Evolutionary conservation across 2,888 invertebrate genomes (phyloP), one percentile per base, ranked within the genome.

Genomic region (Latrodectus hesperus): DNA sequence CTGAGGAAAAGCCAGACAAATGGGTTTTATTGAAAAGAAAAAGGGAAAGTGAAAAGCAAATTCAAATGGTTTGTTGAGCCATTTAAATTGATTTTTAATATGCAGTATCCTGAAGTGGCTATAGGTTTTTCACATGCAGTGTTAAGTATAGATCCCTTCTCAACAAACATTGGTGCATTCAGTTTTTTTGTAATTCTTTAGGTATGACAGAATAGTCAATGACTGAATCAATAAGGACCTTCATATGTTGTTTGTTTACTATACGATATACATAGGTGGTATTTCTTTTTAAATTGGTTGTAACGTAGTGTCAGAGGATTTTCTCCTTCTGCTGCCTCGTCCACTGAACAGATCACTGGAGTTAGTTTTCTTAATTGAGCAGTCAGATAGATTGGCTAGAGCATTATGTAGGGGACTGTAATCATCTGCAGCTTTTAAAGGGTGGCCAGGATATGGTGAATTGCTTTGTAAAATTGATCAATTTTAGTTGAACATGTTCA

Each of bases 31-130:
- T 22, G 22, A 22, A 22, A 22, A 22, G 22, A 22, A 22, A 22
- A 22, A 0, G 22, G 22, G 22, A 0, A 0, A 1, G 22, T 0
- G 22, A 22, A 22, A 22, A 22, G 22, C 0, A 73, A 53, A 53
- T 73, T 55, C 52, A 73, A 73, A 6, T 10, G 26, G 22, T 22
- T 55, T 10, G 14, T 22, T 12, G 17, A 53, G 17, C 73, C 1
- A 53, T 73, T 73, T 55, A 73, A 53, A 22, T 55, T 12, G 8
- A 73, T 17, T 73, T 55, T 73, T 38, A 38, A 53, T 55, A 53
- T n/a, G 12, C 14, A 53, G 1, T 2, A 22, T 55, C 55, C 17
- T 12, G 55, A 22, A 9, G 55, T 14, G 17, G 22, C 4, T 53
- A 53, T 53, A 73, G 0, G 10, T 53, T 53, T 73, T 53, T 55